Base-by-base conservation (phyloP, 2,113 vertebrate genomes). In the Podiceps cristatus region DNA sequence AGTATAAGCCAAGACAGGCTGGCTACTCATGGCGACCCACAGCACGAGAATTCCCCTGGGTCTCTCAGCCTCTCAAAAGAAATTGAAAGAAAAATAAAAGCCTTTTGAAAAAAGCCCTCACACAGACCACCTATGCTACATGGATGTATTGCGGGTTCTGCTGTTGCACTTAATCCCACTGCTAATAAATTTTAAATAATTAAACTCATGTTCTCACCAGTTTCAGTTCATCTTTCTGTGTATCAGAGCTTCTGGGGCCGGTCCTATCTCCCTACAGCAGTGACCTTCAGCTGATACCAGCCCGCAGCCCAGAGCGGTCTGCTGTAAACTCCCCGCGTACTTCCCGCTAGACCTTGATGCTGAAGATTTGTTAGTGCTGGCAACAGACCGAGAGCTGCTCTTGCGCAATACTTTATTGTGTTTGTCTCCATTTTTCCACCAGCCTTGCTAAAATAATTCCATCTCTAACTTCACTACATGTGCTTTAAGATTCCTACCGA, bases 341-440 rank as follows among this genome's bases (percentile, higher is more conserved):
- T 86, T 92, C 94, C 96, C 59, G 71, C 82, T 42, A 33, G 44
- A 68, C 63, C 88, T 89, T 82, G 50, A 13, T 3, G 42, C 92
- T 49, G 83, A 63, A 19, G 49, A 47, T 75, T 69, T 88, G 82
- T 92, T 89, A 86, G 66, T 85, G 58, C 33, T 97, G 92, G 92
- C 87, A 88, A 13, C 1, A 19, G 67, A 35, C 75, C 9, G 75
- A 22, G 67, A 89, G 74, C 67, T 80, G 75, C 75, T 90, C 96
- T 88, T 89, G 89, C 88, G 83, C 66, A 94, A 90, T 25, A 28
- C 63, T 94, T 96, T 33, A 95, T 88, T 93, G 81, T 63, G 87
- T 56, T 55, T 88, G 33, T 77, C 82, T 96, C 64, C 59, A 40
- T 84, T 94, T 88, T 96, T 94, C 88, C 85, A 96, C 93, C 96